Evolutionary conservation across 2,888 invertebrate species (phyloP), one percentile per base, ranked within the genome.

Genomic region (Candidula unifasciata): DNA sequence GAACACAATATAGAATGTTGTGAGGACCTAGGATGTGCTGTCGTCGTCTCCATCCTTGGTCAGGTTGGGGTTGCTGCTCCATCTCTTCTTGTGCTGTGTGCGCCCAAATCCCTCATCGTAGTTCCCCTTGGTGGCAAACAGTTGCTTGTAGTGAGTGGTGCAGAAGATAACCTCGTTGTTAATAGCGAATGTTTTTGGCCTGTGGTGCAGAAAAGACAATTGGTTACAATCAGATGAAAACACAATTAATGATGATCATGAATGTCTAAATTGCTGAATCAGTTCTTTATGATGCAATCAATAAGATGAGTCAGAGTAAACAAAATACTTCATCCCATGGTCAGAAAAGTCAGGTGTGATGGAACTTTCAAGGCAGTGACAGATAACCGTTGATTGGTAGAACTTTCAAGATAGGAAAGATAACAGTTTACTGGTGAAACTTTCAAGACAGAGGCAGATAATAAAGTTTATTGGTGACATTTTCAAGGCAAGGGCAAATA

Each of bases 121-220:
- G 85, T 91, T 92, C 66, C 92, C 92, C 86, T 91, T 91, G 85
- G 90, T 89, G 83, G 90, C 89, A 94, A 98, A 98, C 82, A 98
- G 95, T 90, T 97, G 96, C 93, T 97, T 97, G 94, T 98, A 98
- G 94, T 98, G 98, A 78, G 97, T 96, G 94, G 97, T 97, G 95
- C 98, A 98, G 94, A 97, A 98, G 76, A 98, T 94, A 69, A 96
- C 95, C 10, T 97, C 97, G 94, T 97, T 97, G 93, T 98, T 97
- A 92, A 97, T 97, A 93, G 97, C 96, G 94, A 97, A 98, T 60
- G 96, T 97, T 94, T 98, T 98, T 91, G 97, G 96, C 92, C 97
- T 98, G 94, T 35, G 18, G 73, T 8, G n/a, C 18, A n/a, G 16
- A 24, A 21, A 57, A 27, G 3, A 30, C 76, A 76, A 33, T 13